phyloP scores from a whole-genome alignment of 1,140 invertebrate species.

The Cataglyphis hispanica region DNA sequence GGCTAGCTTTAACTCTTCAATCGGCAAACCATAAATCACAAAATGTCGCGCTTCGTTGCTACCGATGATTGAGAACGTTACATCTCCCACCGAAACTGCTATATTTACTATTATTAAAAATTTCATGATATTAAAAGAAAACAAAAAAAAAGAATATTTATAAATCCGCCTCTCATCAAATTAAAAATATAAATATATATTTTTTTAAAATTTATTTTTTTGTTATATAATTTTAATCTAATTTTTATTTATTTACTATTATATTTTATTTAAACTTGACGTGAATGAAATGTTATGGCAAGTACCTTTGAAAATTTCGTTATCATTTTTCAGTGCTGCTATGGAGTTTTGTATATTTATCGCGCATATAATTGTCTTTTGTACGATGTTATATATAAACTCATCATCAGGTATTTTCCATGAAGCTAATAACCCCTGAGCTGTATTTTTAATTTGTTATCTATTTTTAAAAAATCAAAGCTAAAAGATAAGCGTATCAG shows the following conservation, averaged over 20 bases:
- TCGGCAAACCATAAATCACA: constrained; percentile 72
- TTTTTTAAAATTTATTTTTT: no score
- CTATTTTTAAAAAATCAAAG: not conserved
- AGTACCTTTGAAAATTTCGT: constrained; percentile 37
- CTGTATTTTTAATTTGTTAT: constrained; percentile 50
- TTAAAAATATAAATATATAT: no score
- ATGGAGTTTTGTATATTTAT: constrained; percentile 72
- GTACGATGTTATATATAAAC: constrained; percentile 63
- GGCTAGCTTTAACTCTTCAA: constrained; percentile 69
- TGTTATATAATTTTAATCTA: not conserved
- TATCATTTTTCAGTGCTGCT: constrained; percentile 22
- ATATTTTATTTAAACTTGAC: not conserved
- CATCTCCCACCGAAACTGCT: constrained; percentile 74
- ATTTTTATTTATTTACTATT: not conserved
- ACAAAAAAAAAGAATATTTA: not conserved
- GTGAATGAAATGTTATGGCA: not conserved
- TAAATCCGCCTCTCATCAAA: not conserved
- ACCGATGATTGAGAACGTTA: constrained; percentile 78
- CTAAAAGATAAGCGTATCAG: not conserved
- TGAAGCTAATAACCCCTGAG: constrained; percentile 73
- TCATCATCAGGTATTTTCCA: constrained; percentile 76
- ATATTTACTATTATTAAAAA: constrained; percentile 68
- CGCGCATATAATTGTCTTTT: constrained; percentile 71
- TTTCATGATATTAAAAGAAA: constrained; percentile 1
- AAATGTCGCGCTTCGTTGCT: constrained; percentile 67